Conservation (phyloP, 2,797 vertebrate species). For the Choloepus didactylus region DNA sequence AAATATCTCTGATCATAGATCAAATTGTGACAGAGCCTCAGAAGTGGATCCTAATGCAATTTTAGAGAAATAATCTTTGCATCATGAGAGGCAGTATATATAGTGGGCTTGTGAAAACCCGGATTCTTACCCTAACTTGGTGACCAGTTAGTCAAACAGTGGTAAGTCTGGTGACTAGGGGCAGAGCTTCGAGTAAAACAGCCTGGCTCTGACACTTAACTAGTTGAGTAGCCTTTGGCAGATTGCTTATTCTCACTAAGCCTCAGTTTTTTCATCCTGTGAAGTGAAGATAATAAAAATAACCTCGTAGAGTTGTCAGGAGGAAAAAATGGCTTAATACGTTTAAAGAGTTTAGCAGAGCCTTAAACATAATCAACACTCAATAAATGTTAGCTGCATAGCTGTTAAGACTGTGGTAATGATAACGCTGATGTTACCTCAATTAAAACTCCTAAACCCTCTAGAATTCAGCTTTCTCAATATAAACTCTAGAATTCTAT, state of each 20-base stretch:
- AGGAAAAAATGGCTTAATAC: neutral
- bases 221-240: slow-evolving; percentile 16
- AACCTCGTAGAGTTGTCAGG: slow-evolving; percentile 47
- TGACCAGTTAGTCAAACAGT: neutral
- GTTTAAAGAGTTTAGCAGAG: slow-evolving; percentile 30
- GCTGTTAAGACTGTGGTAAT: neutral
- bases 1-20: slow-evolving; percentile 35
- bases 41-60: slow-evolving; percentile 2
- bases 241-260: slow-evolving; percentile 38
- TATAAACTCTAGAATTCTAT: slow-evolving; percentile 24
- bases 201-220: neutral
- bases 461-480: neutral
- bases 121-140: neutral
- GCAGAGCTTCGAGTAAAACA: neutral
- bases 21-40: neutral
- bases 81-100: rapidly evolving
- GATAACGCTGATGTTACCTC: neutral
- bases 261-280: slow-evolving; percentile 12
- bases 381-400: neutral
- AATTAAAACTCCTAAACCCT: slow-evolving; percentile 1
- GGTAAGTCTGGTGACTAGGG: neutral
- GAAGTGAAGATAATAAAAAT: slow-evolving; percentile 25
- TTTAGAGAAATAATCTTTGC: neutral
- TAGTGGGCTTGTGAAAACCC: neutral
- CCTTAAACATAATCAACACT: slow-evolving; percentile 7